phyloP scores from a whole-genome alignment of 1,140 invertebrate species.

The Drosophila quadrilineata region DNA sequence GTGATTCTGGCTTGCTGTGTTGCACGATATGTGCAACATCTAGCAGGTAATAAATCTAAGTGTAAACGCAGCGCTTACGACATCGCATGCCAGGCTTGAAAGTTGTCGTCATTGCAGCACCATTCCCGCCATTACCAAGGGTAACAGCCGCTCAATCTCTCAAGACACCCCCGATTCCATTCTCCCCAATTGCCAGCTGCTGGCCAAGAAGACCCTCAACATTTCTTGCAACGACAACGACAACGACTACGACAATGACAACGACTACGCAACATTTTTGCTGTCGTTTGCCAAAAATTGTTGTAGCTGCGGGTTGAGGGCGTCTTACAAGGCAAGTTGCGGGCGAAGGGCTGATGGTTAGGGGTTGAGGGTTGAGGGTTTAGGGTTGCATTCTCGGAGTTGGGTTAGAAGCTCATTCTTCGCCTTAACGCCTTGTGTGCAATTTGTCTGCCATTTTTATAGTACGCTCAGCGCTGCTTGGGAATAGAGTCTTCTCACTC shows the following conservation, averaged over 20 bases:
- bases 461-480: constrained; percentile 31
- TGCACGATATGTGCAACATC: constrained; percentile 73
- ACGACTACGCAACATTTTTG: constrained; percentile 62
- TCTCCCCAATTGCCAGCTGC: not conserved
- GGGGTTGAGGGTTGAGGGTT: constrained; percentile 10
- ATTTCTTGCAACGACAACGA: constrained; percentile 21
- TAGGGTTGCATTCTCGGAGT: too few relatives aligned
- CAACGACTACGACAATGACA: too few relatives aligned
- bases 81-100: constrained; percentile 73
- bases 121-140: constrained; percentile 26
- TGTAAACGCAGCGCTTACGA: constrained; percentile 77
- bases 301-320: constrained; percentile 47
- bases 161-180: not conserved
- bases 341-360: too few relatives aligned
- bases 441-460: constrained; percentile 77
- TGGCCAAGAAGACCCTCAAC: constrained; percentile 33
- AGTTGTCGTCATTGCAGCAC: constrained; percentile 69
- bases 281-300: constrained; percentile 74
- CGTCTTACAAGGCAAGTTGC: constrained; percentile 10
- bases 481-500: not conserved
- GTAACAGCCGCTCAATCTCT: constrained; percentile 19
- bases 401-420: constrained; percentile 13
- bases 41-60: constrained; percentile 78
- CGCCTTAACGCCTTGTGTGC: constrained; percentile 62
- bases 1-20: not conserved